phyloP scores from a whole-genome alignment of 2,888 invertebrate genomes.

The Dicyrtomina minuta region DNA sequence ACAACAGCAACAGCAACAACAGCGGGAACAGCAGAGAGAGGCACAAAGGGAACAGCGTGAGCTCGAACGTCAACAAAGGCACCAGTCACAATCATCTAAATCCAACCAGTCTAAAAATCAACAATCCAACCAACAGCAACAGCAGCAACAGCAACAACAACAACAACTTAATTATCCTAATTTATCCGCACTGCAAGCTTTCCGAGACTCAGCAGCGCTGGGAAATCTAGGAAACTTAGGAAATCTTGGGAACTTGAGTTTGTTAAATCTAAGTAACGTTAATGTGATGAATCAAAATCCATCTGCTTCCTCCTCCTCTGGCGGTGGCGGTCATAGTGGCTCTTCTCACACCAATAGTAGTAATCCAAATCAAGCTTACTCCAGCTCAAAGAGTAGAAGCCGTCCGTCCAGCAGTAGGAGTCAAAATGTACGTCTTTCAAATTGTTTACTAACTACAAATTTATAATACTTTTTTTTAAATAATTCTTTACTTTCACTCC shows the following conservation, averaged over 20 bases:
- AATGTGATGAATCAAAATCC: slow-evolving; percentile 23
- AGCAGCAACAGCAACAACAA: slow-evolving; percentile 54
- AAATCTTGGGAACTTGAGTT: slow-evolving; percentile 41
- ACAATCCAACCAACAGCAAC: slow-evolving; percentile 35
- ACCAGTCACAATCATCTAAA: slow-evolving; percentile 36
- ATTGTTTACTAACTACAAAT: neutral
- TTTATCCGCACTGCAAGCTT: slow-evolving; percentile 50
- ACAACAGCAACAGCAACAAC: slow-evolving; percentile 51
- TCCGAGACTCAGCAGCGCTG: slow-evolving; percentile 40
- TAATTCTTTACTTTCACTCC: no score
- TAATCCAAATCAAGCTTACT: slow-evolving; percentile 24
- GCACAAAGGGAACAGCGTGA: slow-evolving; percentile 31
- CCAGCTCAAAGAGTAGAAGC: slow-evolving; percentile 31
- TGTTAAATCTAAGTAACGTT: slow-evolving; percentile 30
- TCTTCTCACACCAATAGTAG: slow-evolving; percentile 25
- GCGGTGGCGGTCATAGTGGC: slow-evolving; percentile 13
- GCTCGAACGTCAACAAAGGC: slow-evolving; percentile 53
- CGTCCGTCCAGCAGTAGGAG: slow-evolving; percentile 34
- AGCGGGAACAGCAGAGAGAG: slow-evolving; percentile 12
- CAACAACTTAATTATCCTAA: slow-evolving; percentile 54
- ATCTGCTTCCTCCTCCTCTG: slow-evolving; percentile 22
- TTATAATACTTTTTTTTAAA: neutral
- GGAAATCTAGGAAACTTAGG: slow-evolving; percentile 36
- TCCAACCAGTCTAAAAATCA: slow-evolving; percentile 37
- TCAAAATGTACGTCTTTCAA: slow-evolving; percentile 18